A percentile compares a stretch with the other conserved stretches of the same genome.
phyloP scores from a whole-genome alignment of 2,113 vertebrate species.

The Psephotus haematonotus region DNA sequence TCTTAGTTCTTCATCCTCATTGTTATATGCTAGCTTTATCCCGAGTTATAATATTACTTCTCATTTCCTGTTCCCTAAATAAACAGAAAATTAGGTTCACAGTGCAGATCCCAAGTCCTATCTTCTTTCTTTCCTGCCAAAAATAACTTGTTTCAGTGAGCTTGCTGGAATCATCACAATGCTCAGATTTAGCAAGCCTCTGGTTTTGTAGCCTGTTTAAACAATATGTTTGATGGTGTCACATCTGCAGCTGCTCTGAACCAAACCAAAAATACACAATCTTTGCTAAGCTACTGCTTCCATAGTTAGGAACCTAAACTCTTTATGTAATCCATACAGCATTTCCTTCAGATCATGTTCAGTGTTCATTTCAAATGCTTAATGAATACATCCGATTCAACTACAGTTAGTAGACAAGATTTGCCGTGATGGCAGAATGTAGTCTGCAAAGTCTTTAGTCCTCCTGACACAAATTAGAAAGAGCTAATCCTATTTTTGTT shows the following conservation, averaged over 20 bases:
- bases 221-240: neutral
- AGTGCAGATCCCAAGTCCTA: neutral
- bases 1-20: neutral
- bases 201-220: neutral
- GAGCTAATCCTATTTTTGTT: neutral
- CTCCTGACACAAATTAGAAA: neutral
- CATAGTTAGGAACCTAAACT: neutral
- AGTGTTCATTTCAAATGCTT: neutral
- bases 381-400: neutral
- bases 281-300: neutral
- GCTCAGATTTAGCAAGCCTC: constrained; percentile 4
- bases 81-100: constrained; percentile 7
- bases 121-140: neutral
- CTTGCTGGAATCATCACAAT: neutral
- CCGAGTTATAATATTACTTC: neutral
- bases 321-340: neutral
- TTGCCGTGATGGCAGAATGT: neutral
- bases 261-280: neutral
- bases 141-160: neutral
- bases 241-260: constrained; percentile 6
- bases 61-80: constrained; percentile 1
- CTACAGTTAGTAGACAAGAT: neutral
- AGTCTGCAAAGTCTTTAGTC: neutral
- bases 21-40: neutral
- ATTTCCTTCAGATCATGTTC: neutral